Evolutionary conservation across 2,888 invertebrate species (phyloP), one percentile per base, ranked within the genome.

Genomic region (Thysanoteuthis rhombus): DNA sequence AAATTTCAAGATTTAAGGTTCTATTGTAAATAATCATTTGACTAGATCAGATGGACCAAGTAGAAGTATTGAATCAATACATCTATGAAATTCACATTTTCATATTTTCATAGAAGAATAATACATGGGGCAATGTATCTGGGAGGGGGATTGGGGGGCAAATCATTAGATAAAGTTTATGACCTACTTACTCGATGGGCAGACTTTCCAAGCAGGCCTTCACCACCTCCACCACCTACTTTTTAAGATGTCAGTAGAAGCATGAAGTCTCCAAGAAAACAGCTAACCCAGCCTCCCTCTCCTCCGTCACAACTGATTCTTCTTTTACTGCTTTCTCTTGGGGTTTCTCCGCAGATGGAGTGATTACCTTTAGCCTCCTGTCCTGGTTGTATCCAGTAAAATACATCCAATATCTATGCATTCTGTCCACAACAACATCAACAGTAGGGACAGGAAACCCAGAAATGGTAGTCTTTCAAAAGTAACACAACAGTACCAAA

Each of bases 391-490:
- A 75, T 75, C 75, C 75, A 75, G 75, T 75, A 75, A 75, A 75
- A n/a, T 75, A 75, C 75, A 75, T 75, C 75, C 75, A 75, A 75
- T 75, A 75, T 75, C 75, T n/a, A n/a, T 75, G 75, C 75, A 75
- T 75, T 36, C n/a, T 75, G 75, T 36, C 75, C 75, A n/a, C 75
- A 36, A 75, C n/a, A 75, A n/a, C 75, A 75, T 75, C 75, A 75
- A 75, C 75, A 3, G n/a, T 75, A n/a, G n/a, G 75, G n/a, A n/a
- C 75, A n/a, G 75, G 75, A 75, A 75, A 75, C 75, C 75, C n/a
- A 75, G 75, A 75, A 75, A 36, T 16, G n/a, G 36, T 75, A n/a
- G n/a, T 36, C 75, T 75, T 75, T 36, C 12, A n/a, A 75, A 75
- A n/a, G 75, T 75, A 36, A 75, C n/a, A 75, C n/a, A 36, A 75